Percentiles rank a stretch among this genome's conserved stretches.
Conservation (phyloP, 2,113 vertebrate species). For the Bambusicola thoracicus region DNA sequence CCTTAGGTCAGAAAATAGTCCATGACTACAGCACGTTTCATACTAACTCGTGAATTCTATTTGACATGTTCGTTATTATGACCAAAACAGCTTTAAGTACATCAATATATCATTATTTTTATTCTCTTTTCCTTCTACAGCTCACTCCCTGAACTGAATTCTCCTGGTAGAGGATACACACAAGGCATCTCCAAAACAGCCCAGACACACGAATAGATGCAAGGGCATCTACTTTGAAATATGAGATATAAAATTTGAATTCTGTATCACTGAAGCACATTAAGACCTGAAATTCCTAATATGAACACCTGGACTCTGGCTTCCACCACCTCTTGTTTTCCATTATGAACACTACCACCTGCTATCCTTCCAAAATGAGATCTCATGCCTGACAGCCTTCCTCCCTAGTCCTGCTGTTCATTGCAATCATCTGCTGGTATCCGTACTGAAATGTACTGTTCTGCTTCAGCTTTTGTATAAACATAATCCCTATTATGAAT, state of each 20-base stretch:
- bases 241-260: neutral
- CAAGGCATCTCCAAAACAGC: neutral
- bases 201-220: rapidly evolving
- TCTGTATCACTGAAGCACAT: neutral
- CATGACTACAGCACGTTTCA: neutral
- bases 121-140: neutral
- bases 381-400: neutral
- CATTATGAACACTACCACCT: neutral
- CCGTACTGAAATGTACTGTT: neutral
- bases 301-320: neutral
- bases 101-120: neutral
- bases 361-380: neutral
- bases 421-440: rapidly evolving
- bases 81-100: neutral
- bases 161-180: neutral
- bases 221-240: neutral
- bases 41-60: neutral
- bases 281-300: neutral
- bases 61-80: neutral
- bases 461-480: neutral
- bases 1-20: neutral
- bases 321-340: neutral
- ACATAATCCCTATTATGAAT: neutral
- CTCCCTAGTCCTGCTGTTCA: neutral
- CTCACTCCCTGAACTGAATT: neutral